These are phyloP conservation scores for Scaptomyza montana DNA, from an alignment of 1,140 invertebrate species.

Conservation along the genomic window DNA sequence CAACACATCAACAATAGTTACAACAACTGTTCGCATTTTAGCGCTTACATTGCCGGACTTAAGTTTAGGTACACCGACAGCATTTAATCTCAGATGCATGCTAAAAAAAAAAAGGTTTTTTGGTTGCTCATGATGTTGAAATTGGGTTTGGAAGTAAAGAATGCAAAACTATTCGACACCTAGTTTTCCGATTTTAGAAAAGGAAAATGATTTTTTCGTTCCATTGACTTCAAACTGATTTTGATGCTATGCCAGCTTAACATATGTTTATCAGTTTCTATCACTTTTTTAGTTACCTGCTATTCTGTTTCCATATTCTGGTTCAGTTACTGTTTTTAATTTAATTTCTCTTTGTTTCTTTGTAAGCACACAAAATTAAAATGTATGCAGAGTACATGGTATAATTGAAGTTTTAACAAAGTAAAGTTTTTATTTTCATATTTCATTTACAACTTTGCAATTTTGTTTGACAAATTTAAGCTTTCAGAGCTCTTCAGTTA, in stretches of 20 bases:
- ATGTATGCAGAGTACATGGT: constrained; percentile 18
- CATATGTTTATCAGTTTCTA: too few relatives aligned
- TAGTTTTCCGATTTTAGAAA: too few relatives aligned
- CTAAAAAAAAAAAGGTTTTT: too few relatives aligned
- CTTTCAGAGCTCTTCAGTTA: background rate
- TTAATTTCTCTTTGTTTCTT: background rate
- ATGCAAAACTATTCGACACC: too few relatives aligned
- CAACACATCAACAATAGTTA: background rate
- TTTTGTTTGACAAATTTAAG: background rate
- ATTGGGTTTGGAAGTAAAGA: too few relatives aligned
- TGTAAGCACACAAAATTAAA: constrained; percentile 6
- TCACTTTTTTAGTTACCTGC: too few relatives aligned
- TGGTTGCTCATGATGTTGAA: too few relatives aligned
- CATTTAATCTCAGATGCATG: background rate
- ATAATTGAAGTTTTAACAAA: constrained; percentile 2
- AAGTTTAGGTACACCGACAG: constrained; percentile 25
- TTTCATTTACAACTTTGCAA: background rate
- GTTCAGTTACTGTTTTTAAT: background rate
- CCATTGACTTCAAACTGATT: too few relatives aligned
- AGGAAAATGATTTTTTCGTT: too few relatives aligned
- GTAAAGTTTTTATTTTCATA: background rate
- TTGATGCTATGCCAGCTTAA: too few relatives aligned
- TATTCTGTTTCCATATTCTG: too few relatives aligned
- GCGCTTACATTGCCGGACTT: constrained; percentile 13
- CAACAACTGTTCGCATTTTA: background rate